These are phyloP conservation scores for Lycopodina hypogea DNA, from an alignment of 37 sponge, comb jelly and placozoan species.

Conservation along the genomic window DNA sequence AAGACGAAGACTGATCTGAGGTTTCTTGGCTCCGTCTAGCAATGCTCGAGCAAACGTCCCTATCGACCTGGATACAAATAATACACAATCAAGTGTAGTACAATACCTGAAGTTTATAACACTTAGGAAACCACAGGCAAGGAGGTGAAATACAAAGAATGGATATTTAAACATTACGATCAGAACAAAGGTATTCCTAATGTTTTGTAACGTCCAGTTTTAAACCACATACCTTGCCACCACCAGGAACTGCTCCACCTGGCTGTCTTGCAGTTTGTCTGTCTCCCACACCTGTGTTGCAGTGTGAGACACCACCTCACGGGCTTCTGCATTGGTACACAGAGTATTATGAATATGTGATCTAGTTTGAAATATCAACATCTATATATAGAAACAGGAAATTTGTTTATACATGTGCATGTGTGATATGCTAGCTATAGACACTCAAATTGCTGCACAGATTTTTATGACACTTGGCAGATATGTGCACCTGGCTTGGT, in stretches of 20 bases:
- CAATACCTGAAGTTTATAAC: neutral
- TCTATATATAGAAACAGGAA: too few species aligned
- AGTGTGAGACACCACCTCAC: constrained; percentile 23
- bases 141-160: neutral
- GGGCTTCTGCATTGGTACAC: constrained; percentile 8
- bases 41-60: constrained; percentile 97
- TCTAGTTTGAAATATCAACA: too few species aligned
- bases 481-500: too few species aligned
- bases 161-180: neutral
- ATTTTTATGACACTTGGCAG: too few species aligned
- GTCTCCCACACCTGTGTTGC: constrained; percentile 83
- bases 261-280: constrained; percentile 63
- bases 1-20: constrained; percentile 84
- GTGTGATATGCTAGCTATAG: too few species aligned
- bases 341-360: too few species aligned
- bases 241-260: constrained; percentile 91
- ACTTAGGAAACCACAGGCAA: neutral
- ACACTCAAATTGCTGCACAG: too few species aligned
- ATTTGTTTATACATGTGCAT: too few species aligned
- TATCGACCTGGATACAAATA: constrained; percentile 61
- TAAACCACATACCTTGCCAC: constrained; percentile 63
- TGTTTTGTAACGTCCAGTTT: too few species aligned
- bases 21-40: constrained; percentile 82
- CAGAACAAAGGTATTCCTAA: too few species aligned
- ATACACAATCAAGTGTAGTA: neutral